Evolutionary conservation across 2,888 invertebrate species (phyloP), one percentile per base, ranked within the genome.

Genomic region (Brachypterus glaber): DNA sequence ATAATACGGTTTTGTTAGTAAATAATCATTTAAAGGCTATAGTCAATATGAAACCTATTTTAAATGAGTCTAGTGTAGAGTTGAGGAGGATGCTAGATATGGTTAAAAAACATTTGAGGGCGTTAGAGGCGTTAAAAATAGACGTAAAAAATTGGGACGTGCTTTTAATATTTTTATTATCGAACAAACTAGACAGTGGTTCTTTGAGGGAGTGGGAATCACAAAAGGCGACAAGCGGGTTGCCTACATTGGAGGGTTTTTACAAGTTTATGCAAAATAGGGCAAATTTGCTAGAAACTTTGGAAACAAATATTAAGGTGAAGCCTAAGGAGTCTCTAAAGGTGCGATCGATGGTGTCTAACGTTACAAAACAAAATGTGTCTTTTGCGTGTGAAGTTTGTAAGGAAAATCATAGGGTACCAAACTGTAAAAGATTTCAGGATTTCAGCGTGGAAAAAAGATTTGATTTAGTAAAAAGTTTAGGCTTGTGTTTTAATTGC

Each of bases 41-140:
- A 11, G 39, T 47, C 3, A 41, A 48, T 2, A 17, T 43, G 2
- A 39, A 45, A 3, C 11, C 5, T 1, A 17, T 42, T 12, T 21
- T 8, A 4, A 33, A 41, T 9, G 45, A 43, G 35, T 31, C 33
- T 8, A 29, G 30, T 2, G 2, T 3, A 1, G 37, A 37, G 2
- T 31, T 51, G n/a, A 29, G 48, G n/a, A 35, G 38, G 3, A 30
- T 51, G 1, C 25, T 43, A 2, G 48, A 51, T 17, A 21, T 31
- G 3, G 13, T 29, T 7, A 11, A 12, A 12, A 11, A 29, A 29
- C n/a, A 29, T 29, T 29, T 29, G 11, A 9, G 29, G n/a, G 7
- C 29, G n/a, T 11, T 29, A 11, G 11, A 29, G n/a, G 5, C n/a
- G 7, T 29, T 29, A 29, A 12, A 12, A 7, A 7, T 11, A 12